phyloP scores from a whole-genome alignment of 2,888 invertebrate species.

The Lathronympha strigana region DNA sequence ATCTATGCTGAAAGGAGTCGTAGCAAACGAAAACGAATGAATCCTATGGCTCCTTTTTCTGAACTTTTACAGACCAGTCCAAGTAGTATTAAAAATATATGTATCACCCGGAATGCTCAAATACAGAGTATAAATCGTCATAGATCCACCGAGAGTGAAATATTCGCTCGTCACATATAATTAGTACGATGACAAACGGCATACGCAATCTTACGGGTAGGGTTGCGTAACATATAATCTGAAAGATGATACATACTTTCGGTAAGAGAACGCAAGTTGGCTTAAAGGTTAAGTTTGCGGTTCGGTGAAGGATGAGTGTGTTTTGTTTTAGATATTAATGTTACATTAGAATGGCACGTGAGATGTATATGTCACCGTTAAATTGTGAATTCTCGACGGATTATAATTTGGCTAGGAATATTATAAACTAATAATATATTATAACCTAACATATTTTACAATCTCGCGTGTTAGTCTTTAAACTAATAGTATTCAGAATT shows the following conservation, averaged over 20 bases:
- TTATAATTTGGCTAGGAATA: too few relatives aligned
- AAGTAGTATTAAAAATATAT: too few relatives aligned
- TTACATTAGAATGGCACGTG: conserved; percentile 15
- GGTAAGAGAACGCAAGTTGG: conserved; percentile 36
- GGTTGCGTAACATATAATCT: conserved; percentile 49
- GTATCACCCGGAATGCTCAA: conserved; percentile 21
- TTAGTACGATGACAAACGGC: conserved; percentile 61
- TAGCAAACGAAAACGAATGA: too few relatives aligned
- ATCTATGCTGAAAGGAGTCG: too few relatives aligned
- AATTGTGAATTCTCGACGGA: too few relatives aligned
- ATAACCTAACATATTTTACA: too few relatives aligned
- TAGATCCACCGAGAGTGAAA: conserved; percentile 53
- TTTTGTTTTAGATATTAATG: conserved; percentile 30
- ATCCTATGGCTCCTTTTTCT: too few relatives aligned
- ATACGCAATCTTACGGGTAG: conserved; percentile 46
- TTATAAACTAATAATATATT: too few relatives aligned
- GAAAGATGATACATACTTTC: conserved; percentile 35
- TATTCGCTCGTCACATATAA: conserved; percentile 62
- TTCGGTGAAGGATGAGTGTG: conserved; percentile 24
- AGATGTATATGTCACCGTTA: background rate
- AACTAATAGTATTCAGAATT: too few relatives aligned
- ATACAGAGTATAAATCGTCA: conserved; percentile 49
- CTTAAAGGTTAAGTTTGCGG: conserved; percentile 36
- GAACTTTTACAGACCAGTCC: too few relatives aligned
- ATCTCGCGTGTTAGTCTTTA: too few relatives aligned